phyloP scores from a whole-genome alignment of 2,888 invertebrate genomes.

The Erynnis tages region DNA sequence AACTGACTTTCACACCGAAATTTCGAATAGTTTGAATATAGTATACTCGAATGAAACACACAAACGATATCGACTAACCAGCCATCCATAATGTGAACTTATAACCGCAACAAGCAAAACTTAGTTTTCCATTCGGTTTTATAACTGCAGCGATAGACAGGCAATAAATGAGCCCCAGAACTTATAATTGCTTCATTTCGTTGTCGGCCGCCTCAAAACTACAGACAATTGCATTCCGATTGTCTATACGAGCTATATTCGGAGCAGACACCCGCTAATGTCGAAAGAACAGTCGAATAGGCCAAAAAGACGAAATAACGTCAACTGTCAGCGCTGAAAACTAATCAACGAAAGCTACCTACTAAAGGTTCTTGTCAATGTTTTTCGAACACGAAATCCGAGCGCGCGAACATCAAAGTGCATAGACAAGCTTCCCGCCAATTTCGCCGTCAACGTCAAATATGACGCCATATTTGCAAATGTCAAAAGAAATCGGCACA shows the following conservation, averaged over 20 bases:
- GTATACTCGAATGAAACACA: no score
- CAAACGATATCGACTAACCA: slow-evolving; percentile 34
- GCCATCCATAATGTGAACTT: slow-evolving; percentile 41
- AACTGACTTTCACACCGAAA: not conserved
- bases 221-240: slow-evolving; percentile 52
- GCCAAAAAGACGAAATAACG: slow-evolving; percentile 38
- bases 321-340: slow-evolving; percentile 46
- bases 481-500: slow-evolving; percentile 43
- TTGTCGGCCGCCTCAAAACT: slow-evolving; percentile 51
- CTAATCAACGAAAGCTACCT: slow-evolving; percentile 40
- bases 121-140: slow-evolving; percentile 70
- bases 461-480: slow-evolving; percentile 45
- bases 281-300: slow-evolving; percentile 37
- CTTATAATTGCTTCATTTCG: slow-evolving; percentile 80
- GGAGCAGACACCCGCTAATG: slow-evolving; percentile 34
- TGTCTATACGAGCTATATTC: slow-evolving; percentile 43
- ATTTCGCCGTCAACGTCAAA: slow-evolving; percentile 52
- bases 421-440: slow-evolving; percentile 67
- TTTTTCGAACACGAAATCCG: slow-evolving; percentile 44
- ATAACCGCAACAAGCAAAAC: slow-evolving; percentile 59
- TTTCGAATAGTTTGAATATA: not conserved
- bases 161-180: slow-evolving; percentile 76
- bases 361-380: slow-evolving; percentile 43
- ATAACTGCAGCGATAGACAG: slow-evolving; percentile 73
- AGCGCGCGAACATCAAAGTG: slow-evolving; percentile 52